Percentiles rank a stretch among this genome's conserved stretches.
phyloP scores from a whole-genome alignment of 2,113 vertebrate species.

The Phrynosoma blainvillii region DNA sequence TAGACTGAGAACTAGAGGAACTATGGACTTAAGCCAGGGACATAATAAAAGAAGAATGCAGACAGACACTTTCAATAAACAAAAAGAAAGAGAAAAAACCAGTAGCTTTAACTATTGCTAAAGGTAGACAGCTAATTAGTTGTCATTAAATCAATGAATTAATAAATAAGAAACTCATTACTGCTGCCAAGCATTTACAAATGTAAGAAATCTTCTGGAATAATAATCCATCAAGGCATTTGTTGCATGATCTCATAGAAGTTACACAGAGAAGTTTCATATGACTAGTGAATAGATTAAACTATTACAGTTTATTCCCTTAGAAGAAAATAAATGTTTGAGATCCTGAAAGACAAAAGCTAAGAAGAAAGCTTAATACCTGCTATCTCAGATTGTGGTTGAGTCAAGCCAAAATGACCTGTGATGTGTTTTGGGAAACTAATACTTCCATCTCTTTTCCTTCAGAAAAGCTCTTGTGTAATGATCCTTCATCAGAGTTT shows the following conservation, averaged over 20 bases:
- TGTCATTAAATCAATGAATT: not conserved
- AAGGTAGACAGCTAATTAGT: not conserved
- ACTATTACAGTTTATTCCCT: not conserved
- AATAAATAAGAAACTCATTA: not conserved
- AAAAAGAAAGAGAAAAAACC: not conserved
- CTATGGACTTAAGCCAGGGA: no score
- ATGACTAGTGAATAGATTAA: slow-evolving; percentile 18
- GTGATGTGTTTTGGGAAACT: slow-evolving; percentile 42
- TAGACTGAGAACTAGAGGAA: no score
- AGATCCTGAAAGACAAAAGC: not conserved
- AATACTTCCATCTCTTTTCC: slow-evolving; percentile 46
- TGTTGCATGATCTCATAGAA: slow-evolving; percentile 20
- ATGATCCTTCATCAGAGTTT: slow-evolving; percentile 46
- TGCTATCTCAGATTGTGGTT: slow-evolving; percentile 4
- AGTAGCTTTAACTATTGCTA: not conserved
- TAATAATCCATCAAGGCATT: slow-evolving; percentile 11
- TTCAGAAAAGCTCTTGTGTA: slow-evolving; percentile 41
- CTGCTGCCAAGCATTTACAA: slow-evolving; percentile 2
- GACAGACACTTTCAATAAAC: no score
- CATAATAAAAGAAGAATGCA: no score
- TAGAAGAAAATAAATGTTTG: not conserved
- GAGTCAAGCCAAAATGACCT: slow-evolving; percentile 13
- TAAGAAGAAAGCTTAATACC: slow-evolving; percentile 16
- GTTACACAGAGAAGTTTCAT: slow-evolving; percentile 17
- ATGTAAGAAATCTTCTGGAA: not conserved